Conservation (phyloP, 1,140 invertebrate species). For the Eriocheir sinensis region DNA sequence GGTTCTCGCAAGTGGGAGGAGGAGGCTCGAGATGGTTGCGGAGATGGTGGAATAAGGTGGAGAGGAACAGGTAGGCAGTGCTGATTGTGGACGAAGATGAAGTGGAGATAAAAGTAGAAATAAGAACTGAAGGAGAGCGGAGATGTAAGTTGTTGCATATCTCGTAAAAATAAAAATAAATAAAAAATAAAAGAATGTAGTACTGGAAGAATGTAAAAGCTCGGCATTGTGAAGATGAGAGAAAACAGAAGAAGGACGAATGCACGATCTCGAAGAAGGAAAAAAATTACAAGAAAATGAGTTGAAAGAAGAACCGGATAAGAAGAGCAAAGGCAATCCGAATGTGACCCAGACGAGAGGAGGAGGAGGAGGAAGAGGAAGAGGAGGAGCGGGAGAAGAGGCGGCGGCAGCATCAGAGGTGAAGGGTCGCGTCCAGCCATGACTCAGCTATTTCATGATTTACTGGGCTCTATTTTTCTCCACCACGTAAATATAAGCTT, state of each 20-base stretch:
- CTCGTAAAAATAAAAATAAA: too few species aligned
- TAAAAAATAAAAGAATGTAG: too few species aligned
- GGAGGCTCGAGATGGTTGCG: neutral
- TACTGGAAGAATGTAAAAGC: too few species aligned
- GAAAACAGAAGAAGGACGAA: neutral
- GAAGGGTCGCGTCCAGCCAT: neutral
- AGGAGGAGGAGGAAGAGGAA: neutral
- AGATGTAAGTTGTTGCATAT: too few species aligned
- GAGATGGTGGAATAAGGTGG: neutral
- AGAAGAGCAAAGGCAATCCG: neutral
- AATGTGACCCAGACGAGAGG: neutral
- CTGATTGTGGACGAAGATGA: too few species aligned
- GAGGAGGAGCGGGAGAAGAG: neutral
- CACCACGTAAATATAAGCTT: constrained; percentile 3
- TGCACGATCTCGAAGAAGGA: too few species aligned
- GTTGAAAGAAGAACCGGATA: neutral
- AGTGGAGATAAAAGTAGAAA: too few species aligned
- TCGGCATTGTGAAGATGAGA: too few species aligned
- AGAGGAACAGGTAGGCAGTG: too few species aligned
- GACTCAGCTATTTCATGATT: constrained; percentile 24
- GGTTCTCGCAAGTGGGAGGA: neutral
- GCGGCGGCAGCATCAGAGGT: neutral
- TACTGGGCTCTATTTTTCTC: constrained; percentile 4
- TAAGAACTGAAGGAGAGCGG: too few species aligned
- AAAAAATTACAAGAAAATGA: too few species aligned